Conservation (phyloP, 2,888 invertebrate species). For the Pyrocoelia pectoralis region DNA sequence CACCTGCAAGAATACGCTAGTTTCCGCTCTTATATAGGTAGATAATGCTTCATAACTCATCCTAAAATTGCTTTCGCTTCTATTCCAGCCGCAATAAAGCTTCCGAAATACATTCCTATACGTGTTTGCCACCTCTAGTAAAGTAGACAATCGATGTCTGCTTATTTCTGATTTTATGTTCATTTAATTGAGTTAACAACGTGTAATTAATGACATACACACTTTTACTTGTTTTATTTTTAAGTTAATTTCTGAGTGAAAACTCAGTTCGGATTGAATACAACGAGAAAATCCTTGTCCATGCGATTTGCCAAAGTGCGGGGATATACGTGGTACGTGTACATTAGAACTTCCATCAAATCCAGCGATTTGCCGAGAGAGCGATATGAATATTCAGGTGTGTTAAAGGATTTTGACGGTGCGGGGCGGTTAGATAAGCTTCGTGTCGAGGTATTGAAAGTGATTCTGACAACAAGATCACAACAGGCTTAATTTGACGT, state of each 20-base stretch:
- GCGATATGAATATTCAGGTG: constrained; percentile 45
- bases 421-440: constrained; percentile 31
- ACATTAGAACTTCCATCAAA: constrained; percentile 41
- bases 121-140: constrained; percentile 52
- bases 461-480: constrained; percentile 37
- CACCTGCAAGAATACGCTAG: constrained; percentile 61
- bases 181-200: neutral
- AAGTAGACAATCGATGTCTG: constrained; percentile 48
- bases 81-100: constrained; percentile 60
- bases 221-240: neutral
- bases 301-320: constrained; percentile 39
- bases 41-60: constrained; percentile 61
- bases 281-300: constrained; percentile 38
- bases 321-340: constrained; percentile 34
- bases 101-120: constrained; percentile 52
- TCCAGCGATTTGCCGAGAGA: constrained; percentile 41
- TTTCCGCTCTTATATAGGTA: constrained; percentile 59
- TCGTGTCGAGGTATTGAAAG: constrained; percentile 39
- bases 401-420: constrained; percentile 33
- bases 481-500: constrained; percentile 36
- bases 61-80: constrained; percentile 59
- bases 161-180: constrained; percentile 25
- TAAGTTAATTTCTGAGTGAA: neutral
- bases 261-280: constrained; percentile 22
- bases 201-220: neutral